Evolutionary conservation across 2,888 invertebrate genomes (phyloP).

Genomic region (Labia minor): DNA sequence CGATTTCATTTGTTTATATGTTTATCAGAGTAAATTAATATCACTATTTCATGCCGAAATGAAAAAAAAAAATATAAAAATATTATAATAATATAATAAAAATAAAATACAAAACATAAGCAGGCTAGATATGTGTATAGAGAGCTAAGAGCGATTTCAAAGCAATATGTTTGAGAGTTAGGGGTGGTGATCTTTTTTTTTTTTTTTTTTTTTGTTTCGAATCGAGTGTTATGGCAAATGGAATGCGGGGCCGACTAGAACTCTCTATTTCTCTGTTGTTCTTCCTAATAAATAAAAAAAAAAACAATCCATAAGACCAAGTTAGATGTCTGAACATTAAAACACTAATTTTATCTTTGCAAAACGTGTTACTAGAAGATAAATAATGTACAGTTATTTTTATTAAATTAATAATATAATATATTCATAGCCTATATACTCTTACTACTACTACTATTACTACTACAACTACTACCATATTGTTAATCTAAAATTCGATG

Average conservation of each 20-base stretch:
- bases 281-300: background rate
- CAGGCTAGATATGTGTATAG: background rate
- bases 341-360: conserved; percentile 8
- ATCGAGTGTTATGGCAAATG: conserved; percentile 5
- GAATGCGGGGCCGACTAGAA: background rate
- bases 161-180: no score
- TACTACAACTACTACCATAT: no score
- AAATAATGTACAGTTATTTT: conserved; percentile 25
- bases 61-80: no score
- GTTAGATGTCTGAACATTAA: conserved; percentile 14
- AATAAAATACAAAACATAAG: background rate
- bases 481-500: no score
- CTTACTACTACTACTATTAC: no score
- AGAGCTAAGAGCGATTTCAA: background rate
- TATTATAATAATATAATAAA: no score
- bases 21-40: no score
- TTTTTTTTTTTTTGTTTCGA: no score
- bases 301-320: conserved; percentile 18
- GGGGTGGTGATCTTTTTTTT: no score
- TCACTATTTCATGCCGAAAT: no score
- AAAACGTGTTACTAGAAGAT: conserved; percentile 19
- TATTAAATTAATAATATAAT: conserved; percentile 23
- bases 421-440: background rate
- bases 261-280: no score
- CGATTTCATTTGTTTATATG: no score